Conservation (phyloP, 2,797 vertebrate species). For the Alouatta caraya region DNA sequence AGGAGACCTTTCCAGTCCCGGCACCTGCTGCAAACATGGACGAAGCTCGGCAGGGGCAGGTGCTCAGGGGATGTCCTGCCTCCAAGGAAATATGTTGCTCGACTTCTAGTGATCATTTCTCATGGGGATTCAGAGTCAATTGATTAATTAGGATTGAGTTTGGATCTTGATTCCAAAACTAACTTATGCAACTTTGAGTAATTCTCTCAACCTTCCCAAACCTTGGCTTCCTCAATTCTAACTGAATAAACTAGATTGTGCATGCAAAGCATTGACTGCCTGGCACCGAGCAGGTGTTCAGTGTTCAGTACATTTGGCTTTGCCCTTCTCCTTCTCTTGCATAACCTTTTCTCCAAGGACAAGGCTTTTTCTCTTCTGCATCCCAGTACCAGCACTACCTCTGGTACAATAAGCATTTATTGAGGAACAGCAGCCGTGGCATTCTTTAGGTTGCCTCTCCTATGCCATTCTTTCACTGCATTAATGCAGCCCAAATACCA, state of each 20-base stretch:
- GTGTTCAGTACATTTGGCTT: rapidly evolving
- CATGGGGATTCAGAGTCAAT: no score
- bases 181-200: background rate
- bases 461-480: background rate
- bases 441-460: rapidly evolving
- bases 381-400: background rate
- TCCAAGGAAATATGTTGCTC: background rate
- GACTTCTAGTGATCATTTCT: no score
- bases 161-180: background rate
- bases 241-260: background rate
- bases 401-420: rapidly evolving
- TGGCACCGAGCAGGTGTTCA: rapidly evolving
- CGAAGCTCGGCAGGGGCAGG: no score
- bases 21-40: no score
- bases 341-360: background rate
- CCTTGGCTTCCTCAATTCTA: background rate
- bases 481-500: background rate
- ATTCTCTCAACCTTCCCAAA: background rate
- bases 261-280: background rate
- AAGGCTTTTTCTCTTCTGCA: no score
- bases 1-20: background rate
- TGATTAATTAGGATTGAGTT: background rate
- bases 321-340: background rate
- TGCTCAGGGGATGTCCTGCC: rapidly evolving
- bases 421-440: background rate